phyloP scores from a whole-genome alignment of 1,140 invertebrate species.

The Eumaeus atala region DNA sequence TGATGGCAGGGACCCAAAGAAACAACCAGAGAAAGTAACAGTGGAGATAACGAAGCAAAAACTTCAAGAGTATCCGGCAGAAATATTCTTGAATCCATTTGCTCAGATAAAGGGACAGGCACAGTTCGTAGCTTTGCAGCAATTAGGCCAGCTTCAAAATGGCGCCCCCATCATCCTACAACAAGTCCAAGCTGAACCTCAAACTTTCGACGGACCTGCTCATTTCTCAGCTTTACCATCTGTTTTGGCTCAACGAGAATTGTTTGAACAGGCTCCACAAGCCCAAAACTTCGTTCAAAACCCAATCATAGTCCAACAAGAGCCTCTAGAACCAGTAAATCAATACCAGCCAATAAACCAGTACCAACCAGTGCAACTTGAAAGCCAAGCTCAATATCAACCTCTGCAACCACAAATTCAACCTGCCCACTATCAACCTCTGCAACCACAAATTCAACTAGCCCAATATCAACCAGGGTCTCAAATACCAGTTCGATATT shows the following conservation, averaged over 20 bases:
- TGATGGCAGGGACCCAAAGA: conserved; percentile 25
- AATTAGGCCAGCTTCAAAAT: conserved; percentile 41
- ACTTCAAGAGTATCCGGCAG: conserved; percentile 55
- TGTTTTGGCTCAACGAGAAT: conserved; percentile 49
- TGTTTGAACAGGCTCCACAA: conserved; percentile 31
- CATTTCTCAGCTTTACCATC: conserved; percentile 59
- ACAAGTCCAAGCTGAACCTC: conserved; percentile 27
- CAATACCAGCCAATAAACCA: conserved; percentile 30
- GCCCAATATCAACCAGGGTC: conserved; percentile 13
- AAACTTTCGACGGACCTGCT: conserved; percentile 47
- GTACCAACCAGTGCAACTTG: conserved; percentile 29
- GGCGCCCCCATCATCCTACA: conserved; percentile 44
- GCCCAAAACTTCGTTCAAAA: conserved; percentile 36
- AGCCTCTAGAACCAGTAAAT: conserved; percentile 17
- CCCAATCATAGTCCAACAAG: conserved; percentile 35
- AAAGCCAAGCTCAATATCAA: conserved; percentile 23
- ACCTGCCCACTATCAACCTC: conserved; percentile 12
- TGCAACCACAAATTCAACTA: conserved; percentile 16
- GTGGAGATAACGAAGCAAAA: conserved; percentile 62
- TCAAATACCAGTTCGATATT: conserved; percentile 14
- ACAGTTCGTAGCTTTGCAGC: conserved; percentile 43
- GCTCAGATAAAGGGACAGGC: conserved; percentile 50
- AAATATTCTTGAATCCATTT: conserved; percentile 50
- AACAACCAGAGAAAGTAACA: conserved; percentile 38
- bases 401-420: conserved; percentile 19